phyloP scores from a whole-genome alignment of 2,888 invertebrate species.

The Meiosimyza decipiens region DNA sequence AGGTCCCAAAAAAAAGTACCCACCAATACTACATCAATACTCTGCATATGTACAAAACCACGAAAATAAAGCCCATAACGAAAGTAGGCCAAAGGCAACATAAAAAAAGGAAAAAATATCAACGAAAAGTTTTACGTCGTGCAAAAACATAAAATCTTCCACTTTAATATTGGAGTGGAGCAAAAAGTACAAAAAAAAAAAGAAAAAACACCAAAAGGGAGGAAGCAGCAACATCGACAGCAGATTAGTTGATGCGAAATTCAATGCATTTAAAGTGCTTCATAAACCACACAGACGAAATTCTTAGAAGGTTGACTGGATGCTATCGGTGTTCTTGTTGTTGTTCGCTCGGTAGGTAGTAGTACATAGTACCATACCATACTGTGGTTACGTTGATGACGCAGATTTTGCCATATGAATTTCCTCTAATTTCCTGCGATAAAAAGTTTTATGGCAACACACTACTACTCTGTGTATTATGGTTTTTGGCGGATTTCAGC shows the following conservation, averaged over 20 bases:
- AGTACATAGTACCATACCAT: no score
- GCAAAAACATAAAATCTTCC: not conserved
- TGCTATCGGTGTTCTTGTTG: not conserved
- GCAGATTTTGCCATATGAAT: not conserved
- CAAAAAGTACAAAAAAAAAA: not conserved
- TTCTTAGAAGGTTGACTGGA: conserved; percentile 19
- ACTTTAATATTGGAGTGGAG: no score
- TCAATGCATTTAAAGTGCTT: conserved; percentile 19
- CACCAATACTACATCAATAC: no score
- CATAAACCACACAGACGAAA: conserved; percentile 16
- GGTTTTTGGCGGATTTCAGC: no score
- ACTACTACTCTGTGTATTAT: no score
- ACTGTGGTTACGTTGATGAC: not conserved
- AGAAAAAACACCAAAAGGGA: not conserved
- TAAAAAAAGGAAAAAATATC: not conserved
- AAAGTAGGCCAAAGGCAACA: conserved; percentile 12
- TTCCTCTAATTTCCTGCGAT: not conserved
- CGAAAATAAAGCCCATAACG: conserved; percentile 1
- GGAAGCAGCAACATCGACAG: not conserved
- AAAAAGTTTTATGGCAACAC: no score
- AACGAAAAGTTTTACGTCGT: not conserved
- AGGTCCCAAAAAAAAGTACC: no score
- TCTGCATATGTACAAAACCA: not conserved
- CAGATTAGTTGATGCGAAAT: conserved; percentile 13
- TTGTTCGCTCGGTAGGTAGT: no score